These are phyloP conservation scores for Gulo gulo DNA, from an alignment of 2,113 vertebrate genomes.

Conservation along the genomic window DNA sequence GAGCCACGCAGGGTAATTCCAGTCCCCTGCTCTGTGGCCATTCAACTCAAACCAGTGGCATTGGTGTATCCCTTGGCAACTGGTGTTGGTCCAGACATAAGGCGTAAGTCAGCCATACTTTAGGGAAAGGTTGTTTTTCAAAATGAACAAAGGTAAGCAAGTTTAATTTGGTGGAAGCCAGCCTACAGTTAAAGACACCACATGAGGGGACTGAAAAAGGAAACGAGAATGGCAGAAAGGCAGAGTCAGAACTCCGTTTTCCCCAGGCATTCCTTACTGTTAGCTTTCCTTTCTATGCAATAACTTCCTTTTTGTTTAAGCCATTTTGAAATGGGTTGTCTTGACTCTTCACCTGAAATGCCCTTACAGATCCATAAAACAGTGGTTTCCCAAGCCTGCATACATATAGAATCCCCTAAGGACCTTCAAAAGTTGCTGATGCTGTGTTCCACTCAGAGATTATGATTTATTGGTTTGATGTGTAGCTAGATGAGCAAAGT, in stretches of 20 bases:
- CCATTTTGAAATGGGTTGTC: background rate
- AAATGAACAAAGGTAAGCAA: background rate
- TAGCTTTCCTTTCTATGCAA: background rate
- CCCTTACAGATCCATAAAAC: background rate
- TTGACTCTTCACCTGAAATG: background rate
- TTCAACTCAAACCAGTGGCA: background rate
- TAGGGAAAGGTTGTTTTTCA: background rate
- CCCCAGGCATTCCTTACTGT: background rate
- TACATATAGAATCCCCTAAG: background rate
- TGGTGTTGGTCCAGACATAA: background rate
- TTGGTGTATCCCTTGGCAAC: background rate
- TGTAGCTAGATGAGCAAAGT: background rate
- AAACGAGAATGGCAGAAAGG: background rate
- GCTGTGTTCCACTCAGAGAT: background rate
- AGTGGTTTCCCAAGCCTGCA: background rate
- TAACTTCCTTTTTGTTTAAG: background rate
- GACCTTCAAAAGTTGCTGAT: background rate
- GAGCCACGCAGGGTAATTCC: background rate
- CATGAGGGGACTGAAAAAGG: background rate
- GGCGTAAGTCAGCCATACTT: background rate
- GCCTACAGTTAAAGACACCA: background rate
- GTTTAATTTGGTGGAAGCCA: background rate
- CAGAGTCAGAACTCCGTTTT: background rate
- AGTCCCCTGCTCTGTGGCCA: background rate
- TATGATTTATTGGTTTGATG: background rate